These are phyloP conservation scores for Silurus glanis DNA, from an alignment of 2,113 vertebrate genomes.

Conservation along the genomic window DNA sequence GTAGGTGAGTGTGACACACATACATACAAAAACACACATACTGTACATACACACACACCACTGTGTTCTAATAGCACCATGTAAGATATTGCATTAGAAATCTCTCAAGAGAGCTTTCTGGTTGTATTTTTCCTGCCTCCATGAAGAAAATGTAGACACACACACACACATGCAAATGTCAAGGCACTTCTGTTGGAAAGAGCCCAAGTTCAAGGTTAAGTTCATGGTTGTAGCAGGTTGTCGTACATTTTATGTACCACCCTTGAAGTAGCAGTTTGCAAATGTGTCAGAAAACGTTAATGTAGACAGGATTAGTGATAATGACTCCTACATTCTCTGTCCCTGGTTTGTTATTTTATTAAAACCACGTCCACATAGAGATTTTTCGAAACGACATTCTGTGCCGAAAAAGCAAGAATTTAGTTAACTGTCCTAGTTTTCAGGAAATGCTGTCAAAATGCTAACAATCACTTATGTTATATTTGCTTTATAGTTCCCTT, in stretches of 20 bases:
- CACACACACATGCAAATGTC: constrained; percentile 39
- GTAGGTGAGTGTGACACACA: not conserved
- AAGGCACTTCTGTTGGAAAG: constrained; percentile 66
- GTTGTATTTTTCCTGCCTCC: not conserved
- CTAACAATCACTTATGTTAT: too few relatives aligned
- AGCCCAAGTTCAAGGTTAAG: constrained; percentile 17
- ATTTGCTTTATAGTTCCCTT: not conserved
- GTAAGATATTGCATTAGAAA: constrained; percentile 15
- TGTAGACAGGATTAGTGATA: not conserved
- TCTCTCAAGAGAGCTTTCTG: not conserved
- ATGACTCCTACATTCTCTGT: not conserved
- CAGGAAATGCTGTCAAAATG: too few relatives aligned
- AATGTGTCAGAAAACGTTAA: not conserved
- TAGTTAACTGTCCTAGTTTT: not conserved
- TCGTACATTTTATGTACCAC: not conserved
- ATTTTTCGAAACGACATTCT: not conserved
- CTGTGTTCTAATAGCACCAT: constrained; percentile 23
- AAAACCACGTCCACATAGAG: not conserved
- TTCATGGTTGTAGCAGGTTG: constrained; percentile 12
- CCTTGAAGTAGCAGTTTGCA: not conserved
- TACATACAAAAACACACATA: not conserved
- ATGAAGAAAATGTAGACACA: not conserved
- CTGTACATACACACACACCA: not conserved
- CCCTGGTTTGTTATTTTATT: not conserved
- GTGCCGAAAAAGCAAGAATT: not conserved